phyloP scores from a whole-genome alignment of 2,797 vertebrate genomes.

The Lithobates sylvaticus region DNA sequence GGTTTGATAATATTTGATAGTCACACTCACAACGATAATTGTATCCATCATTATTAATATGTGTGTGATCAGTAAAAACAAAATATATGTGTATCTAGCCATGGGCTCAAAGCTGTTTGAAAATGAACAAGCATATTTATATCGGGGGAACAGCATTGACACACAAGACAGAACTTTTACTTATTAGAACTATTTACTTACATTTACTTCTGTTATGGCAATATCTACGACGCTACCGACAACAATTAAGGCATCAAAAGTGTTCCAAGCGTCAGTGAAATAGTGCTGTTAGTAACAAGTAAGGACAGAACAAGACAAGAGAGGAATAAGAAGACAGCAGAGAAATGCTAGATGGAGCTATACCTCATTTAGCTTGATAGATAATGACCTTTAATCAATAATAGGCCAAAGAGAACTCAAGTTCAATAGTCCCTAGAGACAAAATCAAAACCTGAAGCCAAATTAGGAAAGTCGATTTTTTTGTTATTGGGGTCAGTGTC shows the following conservation, averaged over 20 bases:
- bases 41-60: background rate
- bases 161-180: conserved; percentile 14
- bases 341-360: conserved; percentile 51
- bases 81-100: background rate
- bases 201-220: conserved; percentile 99
- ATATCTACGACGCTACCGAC: conserved; percentile 99
- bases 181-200: conserved; percentile 79
- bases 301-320: conserved; percentile 70
- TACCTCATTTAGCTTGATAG: background rate
- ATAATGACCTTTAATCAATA: background rate
- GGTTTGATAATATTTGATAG: no score
- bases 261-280: conserved; percentile 99
- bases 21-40: no score
- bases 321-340: conserved; percentile 69
- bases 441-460: background rate
- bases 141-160: conserved; percentile 39
- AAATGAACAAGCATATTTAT: background rate
- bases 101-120: background rate
- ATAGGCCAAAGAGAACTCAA: background rate
- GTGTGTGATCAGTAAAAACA: background rate
- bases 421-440: background rate
- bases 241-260: conserved; percentile 99
- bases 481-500: background rate
- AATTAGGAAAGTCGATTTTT: no score
- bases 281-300: conserved; percentile 93